A percentile compares a stretch with the other conserved stretches of the same genome.
phyloP scores from a whole-genome alignment of 1,140 invertebrate genomes.

The Drosophila rhopaloa region DNA sequence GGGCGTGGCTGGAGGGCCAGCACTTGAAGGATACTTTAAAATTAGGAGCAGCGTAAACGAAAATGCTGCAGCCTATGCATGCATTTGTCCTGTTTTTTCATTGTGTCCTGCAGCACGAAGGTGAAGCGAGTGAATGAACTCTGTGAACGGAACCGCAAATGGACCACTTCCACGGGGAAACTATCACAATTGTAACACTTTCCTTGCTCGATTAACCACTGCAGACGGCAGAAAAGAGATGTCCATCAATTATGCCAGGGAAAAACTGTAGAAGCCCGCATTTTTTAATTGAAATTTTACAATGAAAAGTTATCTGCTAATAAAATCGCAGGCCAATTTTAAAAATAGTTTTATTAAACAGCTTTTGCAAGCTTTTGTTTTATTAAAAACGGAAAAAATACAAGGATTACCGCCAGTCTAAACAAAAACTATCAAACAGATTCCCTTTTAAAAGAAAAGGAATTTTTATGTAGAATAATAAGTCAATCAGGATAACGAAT shows the following conservation, averaged over 20 bases:
- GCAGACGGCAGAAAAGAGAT: too few species aligned
- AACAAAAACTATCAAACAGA: background rate
- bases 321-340: too few species aligned
- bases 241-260: too few species aligned
- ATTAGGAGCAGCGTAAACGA: constrained; percentile 67
- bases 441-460: background rate
- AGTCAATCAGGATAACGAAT: background rate
- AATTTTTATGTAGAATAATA: background rate
- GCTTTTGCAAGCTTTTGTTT: too few species aligned
- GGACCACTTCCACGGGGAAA: constrained; percentile 18
- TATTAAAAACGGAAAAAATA: too few species aligned
- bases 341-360: too few species aligned
- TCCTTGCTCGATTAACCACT: constrained; percentile 1
- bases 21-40: constrained; percentile 74
- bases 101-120: constrained; percentile 38
- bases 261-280: too few species aligned
- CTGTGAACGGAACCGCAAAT: constrained; percentile 33
- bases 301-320: too few species aligned
- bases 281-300: too few species aligned
- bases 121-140: constrained; percentile 39
- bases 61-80: constrained; percentile 65
- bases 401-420: too few species aligned
- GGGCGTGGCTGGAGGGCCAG: constrained; percentile 12
- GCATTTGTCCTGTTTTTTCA: constrained; percentile 42
- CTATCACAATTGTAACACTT: constrained; percentile 31